A percentile compares a stretch with the other conserved stretches of the same genome.
These are phyloP conservation scores for Archivesica marissinica DNA, from an alignment of 1,140 invertebrate genomes.

Conservation along the genomic window DNA sequence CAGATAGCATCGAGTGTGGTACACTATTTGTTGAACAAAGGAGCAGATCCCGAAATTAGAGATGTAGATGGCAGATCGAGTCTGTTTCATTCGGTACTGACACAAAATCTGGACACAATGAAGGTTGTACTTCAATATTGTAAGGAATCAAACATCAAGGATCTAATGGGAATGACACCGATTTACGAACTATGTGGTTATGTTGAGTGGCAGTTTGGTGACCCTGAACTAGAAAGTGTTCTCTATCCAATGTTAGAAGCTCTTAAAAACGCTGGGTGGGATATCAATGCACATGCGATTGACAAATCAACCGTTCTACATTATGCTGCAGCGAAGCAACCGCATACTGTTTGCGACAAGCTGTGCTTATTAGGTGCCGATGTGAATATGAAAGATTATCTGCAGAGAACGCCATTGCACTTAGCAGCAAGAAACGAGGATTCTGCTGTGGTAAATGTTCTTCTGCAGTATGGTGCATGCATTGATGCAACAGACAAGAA, in stretches of 20 bases:
- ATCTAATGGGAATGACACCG: conserved; percentile 7
- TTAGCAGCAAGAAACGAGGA: conserved; percentile 14
- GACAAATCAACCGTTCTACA: conserved; percentile 24
- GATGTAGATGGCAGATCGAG: conserved; percentile 9
- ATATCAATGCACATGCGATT: conserved; percentile 11
- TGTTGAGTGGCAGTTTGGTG: neutral
- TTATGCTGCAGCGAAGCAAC: conserved; percentile 11
- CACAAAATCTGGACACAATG: conserved; percentile 14
- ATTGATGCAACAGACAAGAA: conserved; percentile 21
- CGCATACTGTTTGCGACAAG: neutral
- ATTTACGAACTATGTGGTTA: conserved; percentile 12
- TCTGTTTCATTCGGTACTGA: neutral
- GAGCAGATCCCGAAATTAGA: conserved; percentile 28
- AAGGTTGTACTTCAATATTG: neutral
- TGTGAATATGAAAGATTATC: conserved; percentile 8
- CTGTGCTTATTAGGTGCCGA: conserved; percentile 10
- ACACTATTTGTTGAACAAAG: conserved; percentile 27
- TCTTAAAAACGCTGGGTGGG: conserved; percentile 2
- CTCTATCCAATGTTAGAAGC: neutral
- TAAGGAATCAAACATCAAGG: neutral
- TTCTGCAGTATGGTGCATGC: conserved; percentile 4
- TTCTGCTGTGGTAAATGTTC: neutral
- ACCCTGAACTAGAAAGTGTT: neutral
- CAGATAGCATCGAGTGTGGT: neutral
- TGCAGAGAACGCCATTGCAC: conserved; percentile 13